A percentile compares a stretch with the other conserved stretches of the same genome.
Conservation (phyloP, 2,113 vertebrate species). For the Neodon shergylaensis region DNA sequence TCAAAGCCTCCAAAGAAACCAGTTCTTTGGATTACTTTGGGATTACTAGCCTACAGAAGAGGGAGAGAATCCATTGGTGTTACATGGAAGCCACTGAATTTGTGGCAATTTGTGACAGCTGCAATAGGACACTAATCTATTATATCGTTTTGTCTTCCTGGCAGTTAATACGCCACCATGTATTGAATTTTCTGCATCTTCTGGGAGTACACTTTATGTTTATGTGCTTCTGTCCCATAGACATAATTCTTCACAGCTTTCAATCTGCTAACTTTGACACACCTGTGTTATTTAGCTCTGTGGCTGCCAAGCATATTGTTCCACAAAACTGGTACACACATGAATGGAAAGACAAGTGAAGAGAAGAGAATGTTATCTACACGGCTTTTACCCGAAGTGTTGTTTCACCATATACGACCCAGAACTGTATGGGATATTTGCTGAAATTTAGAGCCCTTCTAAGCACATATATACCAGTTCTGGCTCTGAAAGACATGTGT, state of each 20-base stretch:
- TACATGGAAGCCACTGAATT: not conserved
- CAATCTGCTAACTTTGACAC: not conserved
- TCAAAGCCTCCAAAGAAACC: not conserved
- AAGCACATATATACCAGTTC: not conserved
- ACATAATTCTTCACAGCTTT: conserved; percentile 42
- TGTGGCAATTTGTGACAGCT: not conserved
- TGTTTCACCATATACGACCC: not conserved
- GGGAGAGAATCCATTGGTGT: not conserved
- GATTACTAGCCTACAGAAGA: not conserved
- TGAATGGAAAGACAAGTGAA: not conserved
- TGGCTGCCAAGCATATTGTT: not conserved
- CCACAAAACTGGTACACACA: not conserved
- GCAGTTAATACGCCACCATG: not conserved
- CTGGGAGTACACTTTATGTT: not conserved
- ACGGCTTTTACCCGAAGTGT: not conserved
- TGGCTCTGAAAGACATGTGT: not conserved
- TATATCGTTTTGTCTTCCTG: not conserved
- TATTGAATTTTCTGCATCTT: conserved; percentile 25
- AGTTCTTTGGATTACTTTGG: not conserved
- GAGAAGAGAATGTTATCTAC: not conserved
- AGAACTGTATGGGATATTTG: not conserved
- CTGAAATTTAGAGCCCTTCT: not conserved
- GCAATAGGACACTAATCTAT: not conserved
- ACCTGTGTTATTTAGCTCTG: not conserved
- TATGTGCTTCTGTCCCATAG: not conserved